phyloP scores from a whole-genome alignment of 2,113 vertebrate genomes.

The Sylvia atricapilla region DNA sequence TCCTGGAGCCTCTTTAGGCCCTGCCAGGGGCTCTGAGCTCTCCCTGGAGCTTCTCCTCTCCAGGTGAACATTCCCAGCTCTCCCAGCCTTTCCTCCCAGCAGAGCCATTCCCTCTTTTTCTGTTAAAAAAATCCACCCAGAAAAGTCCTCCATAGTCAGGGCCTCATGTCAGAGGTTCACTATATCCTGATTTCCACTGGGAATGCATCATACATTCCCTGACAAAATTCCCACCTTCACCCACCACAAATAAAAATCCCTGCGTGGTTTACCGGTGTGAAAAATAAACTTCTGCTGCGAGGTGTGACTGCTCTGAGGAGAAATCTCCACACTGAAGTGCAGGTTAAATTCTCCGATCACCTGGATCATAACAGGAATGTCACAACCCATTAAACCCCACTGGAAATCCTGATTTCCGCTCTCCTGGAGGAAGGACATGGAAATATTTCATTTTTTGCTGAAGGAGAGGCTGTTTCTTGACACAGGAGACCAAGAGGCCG shows the following conservation, averaged over 20 bases:
- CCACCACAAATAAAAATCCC: neutral
- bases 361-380: neutral
- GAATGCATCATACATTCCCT: neutral
- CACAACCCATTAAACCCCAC: neutral
- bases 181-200: neutral
- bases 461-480: neutral
- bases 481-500: rapidly evolving
- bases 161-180: neutral
- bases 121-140: neutral
- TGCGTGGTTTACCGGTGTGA: neutral
- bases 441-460: neutral
- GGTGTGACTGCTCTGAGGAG: neutral
- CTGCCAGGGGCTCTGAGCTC: neutral
- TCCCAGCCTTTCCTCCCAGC: neutral
- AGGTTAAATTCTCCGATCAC: neutral
- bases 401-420: neutral
- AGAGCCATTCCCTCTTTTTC: neutral
- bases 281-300: neutral
- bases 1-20: neutral
- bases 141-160: neutral
- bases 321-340: rapidly evolving
- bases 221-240: neutral
- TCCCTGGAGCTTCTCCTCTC: neutral
- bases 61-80: neutral
- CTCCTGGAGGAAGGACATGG: neutral